phyloP scores from a whole-genome alignment of 2,797 vertebrate species.

The Sebastes miniatus region DNA sequence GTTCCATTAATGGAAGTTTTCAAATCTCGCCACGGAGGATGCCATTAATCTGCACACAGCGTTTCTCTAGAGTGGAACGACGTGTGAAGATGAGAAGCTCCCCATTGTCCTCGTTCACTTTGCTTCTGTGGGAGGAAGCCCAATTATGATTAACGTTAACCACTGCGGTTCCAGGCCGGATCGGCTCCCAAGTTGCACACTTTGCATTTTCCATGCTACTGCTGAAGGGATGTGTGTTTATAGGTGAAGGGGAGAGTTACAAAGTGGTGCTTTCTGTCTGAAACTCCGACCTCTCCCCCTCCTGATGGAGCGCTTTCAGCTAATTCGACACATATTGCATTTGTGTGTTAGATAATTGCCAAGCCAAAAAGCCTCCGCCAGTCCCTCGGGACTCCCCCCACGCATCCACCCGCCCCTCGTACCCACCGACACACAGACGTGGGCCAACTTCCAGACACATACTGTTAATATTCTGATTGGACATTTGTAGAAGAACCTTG shows the following conservation, averaged over 20 bases:
- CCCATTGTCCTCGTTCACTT: constrained; percentile 43
- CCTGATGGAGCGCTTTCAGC: constrained; percentile 55
- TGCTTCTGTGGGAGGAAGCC: constrained; percentile 38
- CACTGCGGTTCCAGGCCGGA: constrained; percentile 3
- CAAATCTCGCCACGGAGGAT: constrained; percentile 60
- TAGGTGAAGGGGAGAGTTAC: constrained; percentile 41
- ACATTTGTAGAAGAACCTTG: constrained; percentile 72
- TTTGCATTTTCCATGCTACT: constrained; percentile 45
- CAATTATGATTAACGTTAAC: constrained; percentile 60
- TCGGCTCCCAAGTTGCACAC: constrained; percentile 36
- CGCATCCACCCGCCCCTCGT: constrained; percentile 10
- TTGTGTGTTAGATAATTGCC: constrained; percentile 65
- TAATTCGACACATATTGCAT: constrained; percentile 65
- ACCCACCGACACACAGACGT: constrained; percentile 2
- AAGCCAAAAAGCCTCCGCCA: constrained; percentile 31
- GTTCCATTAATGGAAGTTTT: constrained; percentile 73
- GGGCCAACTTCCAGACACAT: constrained; percentile 55
- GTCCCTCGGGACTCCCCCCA: constrained; percentile 26
- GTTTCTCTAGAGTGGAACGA: constrained; percentile 44
- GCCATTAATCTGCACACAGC: constrained; percentile 65
- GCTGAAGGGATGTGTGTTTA: constrained; percentile 24
- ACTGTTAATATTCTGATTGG: constrained; percentile 67
- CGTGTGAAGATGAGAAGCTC: constrained; percentile 59
- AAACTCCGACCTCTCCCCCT: constrained; percentile 47
- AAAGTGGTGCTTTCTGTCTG: constrained; percentile 43